A percentile compares a stretch with the other conserved stretches of the same genome.
These are phyloP conservation scores for Alcis repandata DNA, from an alignment of 2,888 invertebrate genomes.

Conservation along the genomic window DNA sequence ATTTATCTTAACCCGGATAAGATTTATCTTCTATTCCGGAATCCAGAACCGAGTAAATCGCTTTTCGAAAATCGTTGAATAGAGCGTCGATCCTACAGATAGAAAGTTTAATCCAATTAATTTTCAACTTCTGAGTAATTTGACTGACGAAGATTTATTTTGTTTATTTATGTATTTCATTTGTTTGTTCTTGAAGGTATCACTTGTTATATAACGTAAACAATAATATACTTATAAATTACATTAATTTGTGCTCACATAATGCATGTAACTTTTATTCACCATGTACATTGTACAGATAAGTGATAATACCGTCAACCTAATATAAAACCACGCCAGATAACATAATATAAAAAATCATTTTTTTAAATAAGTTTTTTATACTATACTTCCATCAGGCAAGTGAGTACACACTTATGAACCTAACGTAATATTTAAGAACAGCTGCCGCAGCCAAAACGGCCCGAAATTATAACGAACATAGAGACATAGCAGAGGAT, in stretches of 20 bases:
- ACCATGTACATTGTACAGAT: too few relatives aligned
- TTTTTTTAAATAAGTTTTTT: too few relatives aligned
- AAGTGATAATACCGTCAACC: too few relatives aligned
- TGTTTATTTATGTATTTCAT: not conserved
- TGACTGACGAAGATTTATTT: conserved; percentile 1
- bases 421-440: too few relatives aligned
- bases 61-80: conserved; percentile 37
- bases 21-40: conserved; percentile 49
- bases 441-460: not conserved
- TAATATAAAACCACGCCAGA: too few relatives aligned
- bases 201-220: too few relatives aligned
- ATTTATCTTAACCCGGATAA: conserved; percentile 47
- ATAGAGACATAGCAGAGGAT: not conserved
- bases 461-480: not conserved
- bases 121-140: conserved; percentile 19
- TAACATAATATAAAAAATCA: too few relatives aligned
- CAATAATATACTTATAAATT: too few relatives aligned
- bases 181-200: not conserved
- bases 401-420: too few relatives aligned
- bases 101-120: conserved; percentile 25
- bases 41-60: conserved; percentile 46
- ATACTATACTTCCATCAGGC: too few relatives aligned
- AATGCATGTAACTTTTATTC: too few relatives aligned
- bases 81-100: conserved; percentile 22
- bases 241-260: too few relatives aligned